Evolutionary conservation across 1,140 invertebrate genomes (phyloP).

Genomic region (Aphelinus certus): DNA sequence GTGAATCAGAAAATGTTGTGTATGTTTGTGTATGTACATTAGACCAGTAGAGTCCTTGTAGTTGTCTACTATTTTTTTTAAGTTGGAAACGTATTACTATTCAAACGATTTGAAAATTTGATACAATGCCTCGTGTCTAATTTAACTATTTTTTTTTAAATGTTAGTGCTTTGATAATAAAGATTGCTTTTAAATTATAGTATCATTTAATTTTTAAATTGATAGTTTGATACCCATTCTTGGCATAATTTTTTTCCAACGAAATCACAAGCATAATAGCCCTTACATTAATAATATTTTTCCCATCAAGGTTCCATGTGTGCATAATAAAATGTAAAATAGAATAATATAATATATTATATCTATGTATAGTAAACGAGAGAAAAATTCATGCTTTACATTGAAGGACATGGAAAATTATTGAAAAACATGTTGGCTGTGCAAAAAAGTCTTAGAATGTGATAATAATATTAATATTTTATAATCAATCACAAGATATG

Average conservation of each 20-base stretch:
- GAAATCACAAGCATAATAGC: background rate
- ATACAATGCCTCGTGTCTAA: slow-evolving; percentile 12
- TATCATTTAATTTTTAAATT: slow-evolving; percentile 26
- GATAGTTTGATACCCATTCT: slow-evolving; percentile 2
- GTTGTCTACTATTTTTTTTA: slow-evolving; percentile 28
- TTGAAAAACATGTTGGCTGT: too few relatives aligned
- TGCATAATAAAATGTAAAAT: background rate
- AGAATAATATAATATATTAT: slow-evolving; percentile 16
- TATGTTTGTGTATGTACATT: slow-evolving; percentile 35
- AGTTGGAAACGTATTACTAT: slow-evolving; percentile 26
- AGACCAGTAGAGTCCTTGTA: slow-evolving; percentile 33
- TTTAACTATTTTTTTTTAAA: slow-evolving; percentile 24
- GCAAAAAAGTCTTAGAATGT: too few relatives aligned
- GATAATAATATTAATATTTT: too few relatives aligned
- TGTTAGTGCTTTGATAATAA: slow-evolving; percentile 24
- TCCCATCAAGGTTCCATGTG: background rate
- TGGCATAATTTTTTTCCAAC: slow-evolving; percentile 18
- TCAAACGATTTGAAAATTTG: slow-evolving; percentile 12
- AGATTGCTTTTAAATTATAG: slow-evolving; percentile 23
- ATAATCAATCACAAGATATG: too few relatives aligned
- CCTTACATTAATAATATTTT: slow-evolving; percentile 7
- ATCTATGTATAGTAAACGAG: slow-evolving; percentile 27
- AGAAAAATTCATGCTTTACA: slow-evolving; percentile 13
- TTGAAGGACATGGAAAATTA: background rate
- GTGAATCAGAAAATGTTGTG: slow-evolving; percentile 22